Conservation (phyloP, 2,888 invertebrate species). For the Drosophila demipolita region DNA sequence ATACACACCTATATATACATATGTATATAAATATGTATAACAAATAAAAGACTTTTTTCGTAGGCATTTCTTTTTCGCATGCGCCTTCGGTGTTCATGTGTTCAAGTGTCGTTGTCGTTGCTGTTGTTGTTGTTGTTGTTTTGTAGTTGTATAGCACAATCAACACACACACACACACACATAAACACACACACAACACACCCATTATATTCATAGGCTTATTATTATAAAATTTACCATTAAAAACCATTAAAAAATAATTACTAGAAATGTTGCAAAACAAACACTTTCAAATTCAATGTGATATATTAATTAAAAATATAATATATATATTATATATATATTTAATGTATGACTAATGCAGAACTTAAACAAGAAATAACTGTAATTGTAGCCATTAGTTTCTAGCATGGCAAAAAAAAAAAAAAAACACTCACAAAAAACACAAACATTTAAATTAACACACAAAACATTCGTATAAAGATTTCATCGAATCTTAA, state of each 20-base stretch:
- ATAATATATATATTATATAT: slow-evolving; percentile 42
- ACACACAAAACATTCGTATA: slow-evolving; percentile 62
- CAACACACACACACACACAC: slow-evolving; percentile 40
- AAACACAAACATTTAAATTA: slow-evolving; percentile 1
- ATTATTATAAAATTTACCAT: slow-evolving; percentile 59
- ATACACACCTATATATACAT: slow-evolving; percentile 10
- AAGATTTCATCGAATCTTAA: slow-evolving; percentile 53
- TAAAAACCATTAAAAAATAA: slow-evolving; percentile 26
- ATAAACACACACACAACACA: slow-evolving; percentile 30
- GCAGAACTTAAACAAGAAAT: slow-evolving; percentile 1
- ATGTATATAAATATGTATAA: slow-evolving; percentile 17
- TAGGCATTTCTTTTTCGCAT: slow-evolving; percentile 76
- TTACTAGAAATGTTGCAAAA: slow-evolving; percentile 77
- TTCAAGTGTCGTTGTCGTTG: slow-evolving; percentile 42
- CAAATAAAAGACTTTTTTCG: slow-evolving; percentile 81
- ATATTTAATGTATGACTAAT: slow-evolving; percentile 31
- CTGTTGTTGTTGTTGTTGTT: slow-evolving; percentile 47
- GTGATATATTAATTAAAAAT: slow-evolving; percentile 72
- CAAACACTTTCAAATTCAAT: slow-evolving; percentile 78
- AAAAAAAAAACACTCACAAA: slow-evolving; percentile 20
- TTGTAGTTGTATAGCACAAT: slow-evolving; percentile 55
- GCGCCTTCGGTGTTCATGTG: slow-evolving; percentile 72
- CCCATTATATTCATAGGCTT: slow-evolving; percentile 56
- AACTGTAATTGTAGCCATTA: slow-evolving; percentile 70
- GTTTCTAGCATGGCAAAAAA: slow-evolving; percentile 54